These are phyloP conservation scores for Ips typographus DNA, from an alignment of 1,140 invertebrate genomes.

Conservation along the genomic window DNA sequence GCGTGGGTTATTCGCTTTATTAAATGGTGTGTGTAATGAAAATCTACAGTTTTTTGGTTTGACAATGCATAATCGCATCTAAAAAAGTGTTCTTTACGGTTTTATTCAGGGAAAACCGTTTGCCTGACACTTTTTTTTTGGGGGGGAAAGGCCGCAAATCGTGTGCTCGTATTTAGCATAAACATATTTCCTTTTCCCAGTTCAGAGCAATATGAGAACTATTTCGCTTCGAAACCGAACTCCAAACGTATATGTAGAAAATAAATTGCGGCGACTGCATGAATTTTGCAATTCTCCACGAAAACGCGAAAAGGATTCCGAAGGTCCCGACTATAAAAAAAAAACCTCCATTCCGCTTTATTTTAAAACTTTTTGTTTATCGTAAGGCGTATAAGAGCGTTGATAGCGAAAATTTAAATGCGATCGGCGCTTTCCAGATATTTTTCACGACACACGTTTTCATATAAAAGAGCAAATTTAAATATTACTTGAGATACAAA, in stretches of 20 bases:
- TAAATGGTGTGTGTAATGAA: too few species aligned
- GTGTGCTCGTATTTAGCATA: slow-evolving; percentile 18
- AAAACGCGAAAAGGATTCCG: slow-evolving; percentile 26
- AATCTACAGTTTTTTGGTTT: too few species aligned
- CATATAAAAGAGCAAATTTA: slow-evolving; percentile 3
- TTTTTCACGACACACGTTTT: background rate
- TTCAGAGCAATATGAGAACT: slow-evolving; percentile 24
- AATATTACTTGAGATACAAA: slow-evolving; percentile 6
- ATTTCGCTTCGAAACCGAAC: slow-evolving; percentile 26
- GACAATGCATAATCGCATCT: too few species aligned
- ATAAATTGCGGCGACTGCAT: slow-evolving; percentile 32
- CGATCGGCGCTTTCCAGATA: slow-evolving; percentile 15
- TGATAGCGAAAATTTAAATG: slow-evolving; percentile 25
- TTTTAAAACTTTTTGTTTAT: slow-evolving; percentile 26
- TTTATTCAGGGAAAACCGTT: too few species aligned
- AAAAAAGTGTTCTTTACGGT: too few species aligned
- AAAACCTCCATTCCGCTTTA: slow-evolving; percentile 16
- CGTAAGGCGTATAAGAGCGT: background rate
- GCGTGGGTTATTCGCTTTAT: too few species aligned
- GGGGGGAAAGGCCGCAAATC: background rate
- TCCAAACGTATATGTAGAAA: slow-evolving; percentile 20
- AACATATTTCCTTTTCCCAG: slow-evolving; percentile 27
- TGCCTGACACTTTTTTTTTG: too few species aligned
- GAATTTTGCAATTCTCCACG: slow-evolving; percentile 31
- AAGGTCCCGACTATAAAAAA: slow-evolving; percentile 15